Conservation (phyloP, 2,888 invertebrate species). For the Lutraria lutraria region DNA sequence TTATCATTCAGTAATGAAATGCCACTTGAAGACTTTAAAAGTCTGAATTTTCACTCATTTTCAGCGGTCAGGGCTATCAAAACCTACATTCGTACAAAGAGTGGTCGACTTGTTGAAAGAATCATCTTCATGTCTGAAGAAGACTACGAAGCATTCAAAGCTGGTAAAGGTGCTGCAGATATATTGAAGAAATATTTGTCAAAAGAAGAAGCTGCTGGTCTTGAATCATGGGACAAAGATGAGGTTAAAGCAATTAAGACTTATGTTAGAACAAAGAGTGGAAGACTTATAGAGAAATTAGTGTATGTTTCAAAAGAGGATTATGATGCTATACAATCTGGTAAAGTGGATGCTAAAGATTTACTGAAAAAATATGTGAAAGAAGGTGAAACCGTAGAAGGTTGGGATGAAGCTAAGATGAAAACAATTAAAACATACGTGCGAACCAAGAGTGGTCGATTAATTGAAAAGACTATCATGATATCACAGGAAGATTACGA, state of each 20-base stretch:
- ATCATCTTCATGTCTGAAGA: conserved; percentile 85
- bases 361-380: conserved; percentile 83
- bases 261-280: conserved; percentile 85
- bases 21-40: too few species aligned
- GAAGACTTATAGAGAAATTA: conserved; percentile 83
- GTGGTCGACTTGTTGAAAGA: conserved; percentile 84
- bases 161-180: conserved; percentile 80
- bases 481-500: conserved; percentile 86
- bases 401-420: conserved; percentile 86
- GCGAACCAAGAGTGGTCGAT: conserved; percentile 85
- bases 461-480: conserved; percentile 85
- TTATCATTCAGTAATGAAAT: too few species aligned
- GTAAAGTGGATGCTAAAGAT: conserved; percentile 81
- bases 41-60: conserved; percentile 19
- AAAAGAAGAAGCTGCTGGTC: conserved; percentile 82
- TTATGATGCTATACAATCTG: conserved; percentile 84
- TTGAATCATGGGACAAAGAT: conserved; percentile 86
- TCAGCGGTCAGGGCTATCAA: conserved; percentile 85
- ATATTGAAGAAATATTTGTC: conserved; percentile 83
- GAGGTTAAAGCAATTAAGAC: conserved; percentile 86
- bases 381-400: conserved; percentile 83
- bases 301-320: conserved; percentile 86
- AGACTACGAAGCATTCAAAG: conserved; percentile 85
- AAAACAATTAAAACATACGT: conserved; percentile 85
- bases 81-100: conserved; percentile 86